Conservation (phyloP, 2,797 vertebrate genomes). For the Otolemur crassicaudatus region DNA sequence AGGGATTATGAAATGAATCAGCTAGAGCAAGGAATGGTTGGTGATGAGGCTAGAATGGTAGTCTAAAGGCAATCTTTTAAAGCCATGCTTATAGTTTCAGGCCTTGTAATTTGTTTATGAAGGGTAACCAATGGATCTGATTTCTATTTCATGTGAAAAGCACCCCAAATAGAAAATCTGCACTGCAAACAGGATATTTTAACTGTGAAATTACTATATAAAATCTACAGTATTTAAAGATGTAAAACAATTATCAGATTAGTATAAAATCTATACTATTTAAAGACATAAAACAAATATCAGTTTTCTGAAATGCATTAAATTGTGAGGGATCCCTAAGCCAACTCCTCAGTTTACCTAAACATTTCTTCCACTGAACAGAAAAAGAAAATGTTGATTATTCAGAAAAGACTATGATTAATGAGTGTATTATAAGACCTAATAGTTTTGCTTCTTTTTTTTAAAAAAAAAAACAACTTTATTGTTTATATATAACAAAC, state of each 20-base stretch:
- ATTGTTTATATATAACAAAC: not conserved
- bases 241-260: conserved; percentile 1
- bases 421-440: not conserved
- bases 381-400: conserved; percentile 8
- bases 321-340: conserved; percentile 17
- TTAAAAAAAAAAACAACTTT: not conserved
- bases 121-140: conserved; percentile 8
- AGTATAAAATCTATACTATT: conserved; percentile 15
- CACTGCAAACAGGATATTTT: conserved; percentile 11
- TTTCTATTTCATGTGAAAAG: conserved; percentile 45
- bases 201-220: conserved; percentile 29
- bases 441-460: conserved; percentile 19
- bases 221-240: conserved; percentile 42
- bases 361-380: conserved; percentile 33
- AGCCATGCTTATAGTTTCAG: not conserved
- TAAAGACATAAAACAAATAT: conserved; percentile 32
- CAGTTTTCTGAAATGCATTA: conserved; percentile 10
- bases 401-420: conserved; percentile 32
- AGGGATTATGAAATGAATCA: conserved; percentile 1
- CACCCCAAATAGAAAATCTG: conserved; percentile 22
- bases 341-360: conserved; percentile 7
- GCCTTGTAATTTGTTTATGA: not conserved
- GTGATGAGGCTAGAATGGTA: not conserved
- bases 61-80: not conserved
- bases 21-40: not conserved